Percentiles rank a stretch among this genome's conserved stretches.
Conservation (phyloP, 23 tunicate species). For the Trididemnum miniatum region DNA sequence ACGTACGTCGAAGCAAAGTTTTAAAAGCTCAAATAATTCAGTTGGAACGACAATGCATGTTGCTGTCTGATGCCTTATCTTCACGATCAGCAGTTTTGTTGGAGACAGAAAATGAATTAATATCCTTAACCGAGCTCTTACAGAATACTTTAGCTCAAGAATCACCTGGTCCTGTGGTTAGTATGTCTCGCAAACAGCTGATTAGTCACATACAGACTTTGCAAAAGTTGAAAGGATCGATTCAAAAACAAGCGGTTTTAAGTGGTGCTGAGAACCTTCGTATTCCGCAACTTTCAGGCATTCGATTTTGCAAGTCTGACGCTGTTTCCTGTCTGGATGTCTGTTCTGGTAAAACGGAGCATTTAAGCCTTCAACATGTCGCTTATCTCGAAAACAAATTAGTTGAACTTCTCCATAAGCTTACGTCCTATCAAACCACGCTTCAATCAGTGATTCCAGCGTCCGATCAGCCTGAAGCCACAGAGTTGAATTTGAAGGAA, state of each 20-base stretch:
- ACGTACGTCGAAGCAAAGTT: slow-evolving; percentile 62
- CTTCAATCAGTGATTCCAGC: slow-evolving; percentile 6
- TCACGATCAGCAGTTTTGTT: slow-evolving; percentile 45
- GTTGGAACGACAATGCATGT: slow-evolving; percentile 88
- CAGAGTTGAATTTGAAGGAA: neutral
- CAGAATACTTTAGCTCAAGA: slow-evolving; percentile 47
- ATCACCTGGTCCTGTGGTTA: slow-evolving; percentile 53
- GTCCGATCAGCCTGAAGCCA: neutral
- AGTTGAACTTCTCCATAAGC: slow-evolving; percentile 14
- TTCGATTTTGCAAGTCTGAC: slow-evolving; percentile 23
- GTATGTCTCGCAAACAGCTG: slow-evolving; percentile 38
- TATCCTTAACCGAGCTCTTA: slow-evolving; percentile 30
- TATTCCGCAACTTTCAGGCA: slow-evolving; percentile 54
- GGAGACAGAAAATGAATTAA: slow-evolving; percentile 65
- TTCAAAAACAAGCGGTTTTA: slow-evolving; percentile 47
- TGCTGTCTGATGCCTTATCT: slow-evolving; percentile 65
- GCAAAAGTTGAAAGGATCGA: slow-evolving; percentile 57
- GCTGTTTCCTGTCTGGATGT: slow-evolving; percentile 65
- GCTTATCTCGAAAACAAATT: slow-evolving; percentile 62
- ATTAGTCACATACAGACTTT: slow-evolving; percentile 36
- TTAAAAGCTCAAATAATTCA: slow-evolving; percentile 79
- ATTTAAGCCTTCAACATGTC: slow-evolving; percentile 59
- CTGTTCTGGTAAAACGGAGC: slow-evolving; percentile 32
- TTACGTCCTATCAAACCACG: slow-evolving; percentile 22
- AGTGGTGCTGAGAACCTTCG: slow-evolving; percentile 32